Evolutionary conservation across 2,113 vertebrate species (phyloP).

Genomic region (Zosterops japonicus): DNA sequence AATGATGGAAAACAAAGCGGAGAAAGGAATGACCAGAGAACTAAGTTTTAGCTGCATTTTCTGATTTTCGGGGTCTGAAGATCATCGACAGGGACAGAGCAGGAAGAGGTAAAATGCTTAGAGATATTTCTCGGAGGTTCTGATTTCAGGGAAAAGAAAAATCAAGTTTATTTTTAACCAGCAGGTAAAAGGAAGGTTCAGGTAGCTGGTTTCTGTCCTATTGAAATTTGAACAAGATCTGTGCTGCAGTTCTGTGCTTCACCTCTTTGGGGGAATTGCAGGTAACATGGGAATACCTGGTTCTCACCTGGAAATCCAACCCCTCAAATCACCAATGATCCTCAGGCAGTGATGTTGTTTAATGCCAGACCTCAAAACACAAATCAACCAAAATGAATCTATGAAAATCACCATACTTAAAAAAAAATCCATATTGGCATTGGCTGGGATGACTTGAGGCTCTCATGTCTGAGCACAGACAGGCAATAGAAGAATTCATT

Average conservation of each 20-base stretch:
- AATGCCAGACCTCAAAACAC: neutral
- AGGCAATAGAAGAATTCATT: neutral
- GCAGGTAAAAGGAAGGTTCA: neutral
- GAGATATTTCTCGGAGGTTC: neutral
- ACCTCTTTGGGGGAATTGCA: neutral
- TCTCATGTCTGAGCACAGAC: neutral
- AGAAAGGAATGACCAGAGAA: neutral
- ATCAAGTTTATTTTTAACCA: neutral
- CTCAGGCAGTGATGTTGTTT: neutral
- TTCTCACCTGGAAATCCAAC: slow-evolving; percentile 6
- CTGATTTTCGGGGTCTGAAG: neutral
- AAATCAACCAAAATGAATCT: neutral
- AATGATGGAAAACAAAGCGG: neutral
- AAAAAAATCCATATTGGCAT: neutral
- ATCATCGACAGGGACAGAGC: neutral
- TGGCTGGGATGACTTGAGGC: neutral
- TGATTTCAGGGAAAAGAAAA: neutral
- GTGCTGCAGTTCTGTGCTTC: neutral
- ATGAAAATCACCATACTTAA: neutral
- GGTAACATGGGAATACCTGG: neutral
- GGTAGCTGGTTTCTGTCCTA: neutral
- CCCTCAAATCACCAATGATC: slow-evolving; percentile 25
- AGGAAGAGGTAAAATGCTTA: neutral
- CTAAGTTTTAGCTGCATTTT: neutral
- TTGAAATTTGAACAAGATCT: neutral